A percentile compares a stretch with the other conserved stretches of the same genome.
Evolutionary conservation across 2,797 vertebrate species (phyloP).

Genomic region (Enteromius viviparus): DNA sequence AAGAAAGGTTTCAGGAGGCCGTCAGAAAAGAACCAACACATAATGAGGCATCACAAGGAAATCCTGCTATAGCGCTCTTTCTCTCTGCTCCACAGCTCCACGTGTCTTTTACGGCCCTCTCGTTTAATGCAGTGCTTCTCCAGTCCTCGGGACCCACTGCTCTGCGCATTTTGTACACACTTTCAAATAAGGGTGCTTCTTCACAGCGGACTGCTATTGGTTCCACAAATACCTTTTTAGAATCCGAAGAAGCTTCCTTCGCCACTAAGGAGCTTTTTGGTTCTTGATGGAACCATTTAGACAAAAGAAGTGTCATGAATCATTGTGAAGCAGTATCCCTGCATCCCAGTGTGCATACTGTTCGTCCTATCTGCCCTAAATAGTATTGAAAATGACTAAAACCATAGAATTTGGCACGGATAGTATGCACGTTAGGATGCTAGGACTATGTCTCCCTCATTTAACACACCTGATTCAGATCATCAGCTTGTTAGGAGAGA

Average conservation of each 20-base stretch:
- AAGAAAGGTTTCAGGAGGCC: slow-evolving; percentile 95
- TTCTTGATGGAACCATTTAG: no score
- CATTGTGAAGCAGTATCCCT: neutral
- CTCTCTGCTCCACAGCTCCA: neutral
- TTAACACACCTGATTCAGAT: neutral
- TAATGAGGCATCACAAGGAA: slow-evolving; percentile 98
- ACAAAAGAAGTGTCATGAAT: no score
- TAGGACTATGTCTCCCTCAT: neutral
- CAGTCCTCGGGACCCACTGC: neutral
- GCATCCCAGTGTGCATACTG: no score
- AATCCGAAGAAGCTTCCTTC: no score
- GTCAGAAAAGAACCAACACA: slow-evolving; percentile 98
- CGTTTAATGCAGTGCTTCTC: slow-evolving; percentile 70
- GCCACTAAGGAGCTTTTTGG: no score
- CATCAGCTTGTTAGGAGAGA: neutral
- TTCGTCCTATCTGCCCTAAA: no score
- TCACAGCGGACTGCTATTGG: neutral
- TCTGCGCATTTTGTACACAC: neutral
- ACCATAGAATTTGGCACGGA: no score
- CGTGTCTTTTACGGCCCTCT: slow-evolving; percentile 35
- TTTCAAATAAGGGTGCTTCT: neutral
- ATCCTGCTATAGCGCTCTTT: slow-evolving; percentile 76
- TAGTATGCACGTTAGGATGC: no score
- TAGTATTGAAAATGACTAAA: no score
- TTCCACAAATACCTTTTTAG: neutral